phyloP scores from a whole-genome alignment of 2,113 vertebrate species.

The Pseudolaguvia tuberculata region DNA sequence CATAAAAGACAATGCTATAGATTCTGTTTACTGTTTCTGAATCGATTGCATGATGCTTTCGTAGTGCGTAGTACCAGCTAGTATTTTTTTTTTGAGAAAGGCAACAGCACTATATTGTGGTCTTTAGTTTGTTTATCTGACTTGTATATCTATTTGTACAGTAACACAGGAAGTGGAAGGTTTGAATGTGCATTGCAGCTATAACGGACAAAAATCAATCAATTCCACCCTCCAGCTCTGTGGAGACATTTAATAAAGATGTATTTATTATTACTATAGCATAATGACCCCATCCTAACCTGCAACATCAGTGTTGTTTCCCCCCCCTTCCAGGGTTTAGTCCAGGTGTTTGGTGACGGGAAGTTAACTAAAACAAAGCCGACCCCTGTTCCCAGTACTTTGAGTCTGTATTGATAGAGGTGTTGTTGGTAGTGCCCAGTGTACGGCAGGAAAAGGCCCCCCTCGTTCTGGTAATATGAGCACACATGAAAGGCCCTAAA shows the following conservation, averaged over 20 bases:
- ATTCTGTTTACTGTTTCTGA: slow-evolving; percentile 19
- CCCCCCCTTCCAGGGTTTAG: slow-evolving; percentile 2
- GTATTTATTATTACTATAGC: neutral
- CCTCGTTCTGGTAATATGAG: slow-evolving; percentile 42
- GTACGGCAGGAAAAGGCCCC: slow-evolving; percentile 36
- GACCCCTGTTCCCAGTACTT: slow-evolving; percentile 34
- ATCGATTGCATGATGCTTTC: neutral
- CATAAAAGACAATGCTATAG: neutral
- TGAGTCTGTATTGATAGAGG: slow-evolving; percentile 22
- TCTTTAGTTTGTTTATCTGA: neutral
- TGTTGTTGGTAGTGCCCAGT: slow-evolving; percentile 40
- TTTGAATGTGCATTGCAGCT: slow-evolving; percentile 4
- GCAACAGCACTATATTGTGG: slow-evolving; percentile 3
- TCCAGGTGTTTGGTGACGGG: slow-evolving; percentile 48
- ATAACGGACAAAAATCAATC: slow-evolving; percentile 20
- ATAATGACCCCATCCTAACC: slow-evolving; percentile 7
- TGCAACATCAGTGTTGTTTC: slow-evolving; percentile 21
- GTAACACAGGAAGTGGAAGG: neutral
- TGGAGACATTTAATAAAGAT: neutral
- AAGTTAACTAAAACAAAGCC: slow-evolving; percentile 41
- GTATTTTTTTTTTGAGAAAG: neutral
- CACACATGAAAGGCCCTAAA: slow-evolving; percentile 51
- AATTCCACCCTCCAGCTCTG: neutral
- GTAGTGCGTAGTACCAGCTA: neutral
- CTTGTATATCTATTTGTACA: slow-evolving; percentile 7